Percentiles rank a stretch among this genome's conserved stretches.
Evolutionary conservation across 2,113 vertebrate species (phyloP).

Genomic region (Tenrec ecaudatus): DNA sequence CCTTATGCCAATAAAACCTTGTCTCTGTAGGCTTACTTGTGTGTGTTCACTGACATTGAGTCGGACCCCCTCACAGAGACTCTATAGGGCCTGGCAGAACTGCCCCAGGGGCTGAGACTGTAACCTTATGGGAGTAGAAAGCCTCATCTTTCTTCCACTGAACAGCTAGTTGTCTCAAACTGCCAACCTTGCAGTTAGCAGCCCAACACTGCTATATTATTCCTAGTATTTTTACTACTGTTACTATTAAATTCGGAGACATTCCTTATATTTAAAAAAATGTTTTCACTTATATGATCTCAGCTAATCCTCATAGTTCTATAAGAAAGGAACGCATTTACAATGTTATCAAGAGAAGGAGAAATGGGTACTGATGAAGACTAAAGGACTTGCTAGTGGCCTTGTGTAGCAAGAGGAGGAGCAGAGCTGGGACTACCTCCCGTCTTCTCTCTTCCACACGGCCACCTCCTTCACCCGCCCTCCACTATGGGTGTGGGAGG

Average conservation of each 20-base stretch:
- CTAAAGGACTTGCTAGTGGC: neutral
- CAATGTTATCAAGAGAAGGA: neutral
- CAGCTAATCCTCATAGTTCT: constrained; percentile 12
- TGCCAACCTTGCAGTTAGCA: too few species aligned
- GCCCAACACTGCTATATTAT: too few species aligned
- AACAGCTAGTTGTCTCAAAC: too few species aligned
- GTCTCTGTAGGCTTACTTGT: too few species aligned
- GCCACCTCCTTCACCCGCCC: neutral
- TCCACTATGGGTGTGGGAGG: neutral
- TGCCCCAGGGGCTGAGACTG: too few species aligned
- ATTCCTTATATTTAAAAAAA: neutral
- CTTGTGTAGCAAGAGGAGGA: neutral
- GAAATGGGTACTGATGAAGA: neutral
- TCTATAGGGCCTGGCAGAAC: too few species aligned
- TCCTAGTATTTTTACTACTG: neutral
- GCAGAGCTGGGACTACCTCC: neutral
- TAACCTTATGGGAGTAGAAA: too few species aligned
- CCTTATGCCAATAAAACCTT: too few species aligned
- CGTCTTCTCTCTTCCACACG: neutral
- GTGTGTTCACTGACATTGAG: too few species aligned
- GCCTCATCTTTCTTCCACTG: too few species aligned
- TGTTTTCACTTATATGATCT: neutral
- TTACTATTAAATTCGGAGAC: neutral
- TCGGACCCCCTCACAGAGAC: too few species aligned
- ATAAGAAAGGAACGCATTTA: neutral